These are phyloP conservation scores for Sceliomorpha sp. DNA, from an alignment of 2,888 invertebrate genomes.

Conservation along the genomic window DNA sequence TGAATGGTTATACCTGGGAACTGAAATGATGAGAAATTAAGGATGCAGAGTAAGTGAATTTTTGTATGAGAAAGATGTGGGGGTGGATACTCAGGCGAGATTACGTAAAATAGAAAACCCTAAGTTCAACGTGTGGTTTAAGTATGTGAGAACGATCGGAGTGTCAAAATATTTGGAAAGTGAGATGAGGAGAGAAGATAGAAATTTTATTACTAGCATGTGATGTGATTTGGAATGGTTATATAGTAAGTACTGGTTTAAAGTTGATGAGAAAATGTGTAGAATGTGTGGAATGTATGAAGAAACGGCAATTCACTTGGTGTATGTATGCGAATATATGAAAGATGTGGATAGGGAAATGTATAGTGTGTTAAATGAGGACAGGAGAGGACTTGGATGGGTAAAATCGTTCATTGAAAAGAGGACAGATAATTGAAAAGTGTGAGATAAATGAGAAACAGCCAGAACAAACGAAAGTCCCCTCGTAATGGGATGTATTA, in stretches of 20 bases:
- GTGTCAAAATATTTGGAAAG: background rate
- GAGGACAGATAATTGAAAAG: too few species aligned
- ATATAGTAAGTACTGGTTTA: too few species aligned
- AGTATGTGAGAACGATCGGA: background rate
- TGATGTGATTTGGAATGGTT: too few species aligned
- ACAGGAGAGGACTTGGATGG: too few species aligned
- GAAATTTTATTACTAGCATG: constrained; percentile 5
- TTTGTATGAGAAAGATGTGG: constrained; percentile 1
- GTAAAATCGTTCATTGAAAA: too few species aligned
- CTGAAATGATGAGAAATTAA: background rate
- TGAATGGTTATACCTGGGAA: constrained; percentile 3
- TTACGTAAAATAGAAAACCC: background rate
- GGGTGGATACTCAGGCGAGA: constrained; percentile 9
- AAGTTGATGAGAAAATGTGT: constrained; percentile 4
- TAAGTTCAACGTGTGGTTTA: constrained; percentile 13
- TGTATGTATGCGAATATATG: background rate
- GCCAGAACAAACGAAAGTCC: too few species aligned
- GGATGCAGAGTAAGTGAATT: background rate
- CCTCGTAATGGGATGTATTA: too few species aligned
- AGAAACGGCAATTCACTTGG: constrained; percentile 9
- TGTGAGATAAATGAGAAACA: too few species aligned
- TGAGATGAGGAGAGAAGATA: background rate
- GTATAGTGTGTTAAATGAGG: too few species aligned
- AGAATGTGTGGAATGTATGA: constrained; percentile 10
- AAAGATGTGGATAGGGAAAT: constrained; percentile 1